These are phyloP conservation scores for Caenorhabditis auriculariae DNA, from an alignment of 2,888 invertebrate genomes.

Conservation along the genomic window DNA sequence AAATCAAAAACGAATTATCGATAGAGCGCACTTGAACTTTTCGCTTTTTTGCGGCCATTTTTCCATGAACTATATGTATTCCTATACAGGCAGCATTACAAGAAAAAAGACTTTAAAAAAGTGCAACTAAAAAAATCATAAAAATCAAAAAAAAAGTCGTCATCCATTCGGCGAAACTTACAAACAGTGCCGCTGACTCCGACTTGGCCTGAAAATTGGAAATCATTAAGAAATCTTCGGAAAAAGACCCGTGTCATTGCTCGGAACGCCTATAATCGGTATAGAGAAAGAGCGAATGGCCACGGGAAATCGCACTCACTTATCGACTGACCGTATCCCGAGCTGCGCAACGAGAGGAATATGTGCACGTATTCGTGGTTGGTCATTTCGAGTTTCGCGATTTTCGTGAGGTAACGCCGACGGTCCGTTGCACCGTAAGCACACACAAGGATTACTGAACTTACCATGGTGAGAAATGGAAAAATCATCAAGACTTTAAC, in stretches of 20 bases:
- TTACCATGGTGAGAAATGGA: too few species aligned
- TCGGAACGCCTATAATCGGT: too few species aligned
- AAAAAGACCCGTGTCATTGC: not conserved
- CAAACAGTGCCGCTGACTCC: not conserved
- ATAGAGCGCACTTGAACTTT: too few species aligned
- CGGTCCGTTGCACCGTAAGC: slow-evolving; percentile 4
- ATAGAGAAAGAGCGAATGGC: too few species aligned
- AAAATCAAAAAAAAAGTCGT: not conserved
- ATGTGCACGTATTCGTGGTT: slow-evolving; percentile 54
- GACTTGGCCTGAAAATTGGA: slow-evolving; percentile 15
- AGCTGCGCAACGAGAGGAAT: slow-evolving; percentile 38
- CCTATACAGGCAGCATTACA: too few species aligned
- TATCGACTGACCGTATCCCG: slow-evolving; percentile 38
- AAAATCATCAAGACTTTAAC: too few species aligned
- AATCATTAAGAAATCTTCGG: not conserved
- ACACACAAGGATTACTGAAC: slow-evolving; percentile 26
- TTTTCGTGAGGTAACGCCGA: slow-evolving; percentile 15
- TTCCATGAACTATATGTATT: too few species aligned
- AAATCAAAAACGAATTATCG: too few species aligned
- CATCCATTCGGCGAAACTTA: too few species aligned
- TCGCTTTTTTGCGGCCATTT: too few species aligned
- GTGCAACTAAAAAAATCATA: slow-evolving; percentile 1
- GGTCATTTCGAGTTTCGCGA: slow-evolving; percentile 32
- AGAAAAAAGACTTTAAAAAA: too few species aligned
- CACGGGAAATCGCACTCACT: too few species aligned